Base-by-base conservation (phyloP, 1,140 invertebrate species). In the Drosophila navojoa region DNA sequence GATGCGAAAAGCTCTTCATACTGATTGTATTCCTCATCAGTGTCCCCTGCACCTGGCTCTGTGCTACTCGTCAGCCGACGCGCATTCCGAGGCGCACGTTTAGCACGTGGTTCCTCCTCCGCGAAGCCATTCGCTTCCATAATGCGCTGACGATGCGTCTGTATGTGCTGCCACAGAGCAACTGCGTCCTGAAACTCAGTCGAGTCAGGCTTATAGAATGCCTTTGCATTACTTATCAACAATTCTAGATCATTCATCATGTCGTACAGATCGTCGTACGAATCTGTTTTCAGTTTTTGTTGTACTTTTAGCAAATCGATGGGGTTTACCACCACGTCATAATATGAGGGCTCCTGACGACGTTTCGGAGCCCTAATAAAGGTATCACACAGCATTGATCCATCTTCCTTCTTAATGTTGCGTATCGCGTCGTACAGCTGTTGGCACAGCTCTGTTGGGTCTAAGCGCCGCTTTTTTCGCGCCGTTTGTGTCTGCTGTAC, bases 251-350 rank as follows among this genome's bases (percentile, higher is more conserved):
- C 98, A 40, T 94, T 93, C 69, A 96, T 95, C 70, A 99, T 93
- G 84, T 98, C 97, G 42, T 98, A 97, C 75, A 98, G 94, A 91
- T 98, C 96, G 76, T 96, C 95, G 93, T 98, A 98, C 71, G 97
- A 97, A 79, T 99, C 98, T 11, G 97, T 98, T 94, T 98, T 98
- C 13, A 99, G 92, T 93, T 99, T 99, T 89, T 99, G 98, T 92
- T 99, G 98, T 22, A 94, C 93, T 93, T 97, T 96, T 22, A 98
- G 92, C 70, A 99, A 93, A 92, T 99, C 98, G 89, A 99, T 99
- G 11, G 98, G 98, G 92, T 97, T 97, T 7, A 95, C 94, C 9
- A 99, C 97, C 55, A 97, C 96, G 93, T 97, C 97, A 93, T 97
- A 97, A 92, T 98, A 98, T 35, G 95, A 95, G 45, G 97, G 97